Evolutionary conservation across 30 jellyfish, hydroid and myxozoan species (phyloP).

Genomic region (Hydra vulgaris): DNA sequence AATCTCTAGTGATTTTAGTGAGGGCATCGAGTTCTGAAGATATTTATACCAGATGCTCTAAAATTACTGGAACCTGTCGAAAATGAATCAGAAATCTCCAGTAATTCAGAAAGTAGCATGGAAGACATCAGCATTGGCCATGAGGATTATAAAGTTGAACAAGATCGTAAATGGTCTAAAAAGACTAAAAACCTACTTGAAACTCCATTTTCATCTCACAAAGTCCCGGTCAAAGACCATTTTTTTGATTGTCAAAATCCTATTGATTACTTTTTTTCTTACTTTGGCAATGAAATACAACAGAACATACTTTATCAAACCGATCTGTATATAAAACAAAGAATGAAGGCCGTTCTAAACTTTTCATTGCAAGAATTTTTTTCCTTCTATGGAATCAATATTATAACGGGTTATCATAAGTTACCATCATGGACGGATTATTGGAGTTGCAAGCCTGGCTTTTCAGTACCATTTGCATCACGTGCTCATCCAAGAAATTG

Average conservation of each 20-base stretch:
- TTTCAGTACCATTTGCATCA: slow-evolving; percentile 29
- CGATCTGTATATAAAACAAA: slow-evolving; percentile 18
- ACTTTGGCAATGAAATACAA: slow-evolving; percentile 6
- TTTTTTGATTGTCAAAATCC: background rate
- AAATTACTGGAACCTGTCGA: background rate
- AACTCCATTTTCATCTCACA: background rate
- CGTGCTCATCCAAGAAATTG: slow-evolving; percentile 26
- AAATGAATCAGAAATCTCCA: background rate
- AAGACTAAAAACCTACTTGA: slow-evolving; percentile 10
- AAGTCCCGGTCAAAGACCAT: too few species aligned
- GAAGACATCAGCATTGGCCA: slow-evolving; percentile 8
- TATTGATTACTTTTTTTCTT: slow-evolving; percentile 20
- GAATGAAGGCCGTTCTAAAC: background rate
- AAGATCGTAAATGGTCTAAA: slow-evolving; percentile 18
- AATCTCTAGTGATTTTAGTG: background rate
- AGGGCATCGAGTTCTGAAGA: background rate
- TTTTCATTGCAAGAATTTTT: slow-evolving; percentile 2
- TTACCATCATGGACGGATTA: slow-evolving; percentile 27
- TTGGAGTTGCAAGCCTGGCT: slow-evolving; percentile 34
- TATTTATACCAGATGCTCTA: background rate
- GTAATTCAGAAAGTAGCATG: background rate
- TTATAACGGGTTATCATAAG: slow-evolving; percentile 23
- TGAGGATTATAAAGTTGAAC: slow-evolving; percentile 28
- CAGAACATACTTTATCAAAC: slow-evolving; percentile 20
- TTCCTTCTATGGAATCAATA: slow-evolving; percentile 25